Conservation (phyloP, 1,140 invertebrate genomes). For the Diachasma alloeum region DNA sequence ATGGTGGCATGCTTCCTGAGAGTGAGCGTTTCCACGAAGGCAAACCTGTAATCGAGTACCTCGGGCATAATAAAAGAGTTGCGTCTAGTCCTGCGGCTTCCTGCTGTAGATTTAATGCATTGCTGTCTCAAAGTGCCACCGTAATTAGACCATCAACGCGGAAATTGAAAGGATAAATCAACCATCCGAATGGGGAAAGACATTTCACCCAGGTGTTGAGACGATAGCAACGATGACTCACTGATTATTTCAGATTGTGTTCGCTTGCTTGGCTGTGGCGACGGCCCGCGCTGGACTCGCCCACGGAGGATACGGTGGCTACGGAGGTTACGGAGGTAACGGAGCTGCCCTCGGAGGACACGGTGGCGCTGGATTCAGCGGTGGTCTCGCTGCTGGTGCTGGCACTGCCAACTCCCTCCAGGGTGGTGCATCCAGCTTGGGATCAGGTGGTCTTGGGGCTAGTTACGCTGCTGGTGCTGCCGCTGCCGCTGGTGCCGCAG, state of each 20-base stretch:
- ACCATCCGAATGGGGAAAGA: not conserved
- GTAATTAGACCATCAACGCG: not conserved
- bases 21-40: not conserved
- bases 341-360: conserved; percentile 46
- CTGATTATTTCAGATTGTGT: conserved; percentile 54
- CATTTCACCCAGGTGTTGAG: not conserved
- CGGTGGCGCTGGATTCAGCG: conserved; percentile 56
- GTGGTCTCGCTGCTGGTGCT: conserved; percentile 62
- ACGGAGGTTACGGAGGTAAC: conserved; percentile 46
- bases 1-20: not conserved
- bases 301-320: conserved; percentile 51
- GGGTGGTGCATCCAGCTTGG: conserved; percentile 62
- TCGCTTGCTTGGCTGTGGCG: conserved; percentile 63
- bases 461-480: conserved; percentile 64
- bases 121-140: not conserved
- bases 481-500: conserved; percentile 60
- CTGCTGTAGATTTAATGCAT: not conserved
- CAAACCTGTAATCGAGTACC: not conserved
- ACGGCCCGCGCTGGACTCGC: conserved; percentile 60
- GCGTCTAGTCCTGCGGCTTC: not conserved
- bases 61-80: not conserved
- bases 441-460: conserved; percentile 61
- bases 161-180: not conserved
- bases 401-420: conserved; percentile 61
- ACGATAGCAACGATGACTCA: too few relatives aligned